Evolutionary conservation across 2,888 invertebrate species (phyloP).

Genomic region (Thera britannica): DNA sequence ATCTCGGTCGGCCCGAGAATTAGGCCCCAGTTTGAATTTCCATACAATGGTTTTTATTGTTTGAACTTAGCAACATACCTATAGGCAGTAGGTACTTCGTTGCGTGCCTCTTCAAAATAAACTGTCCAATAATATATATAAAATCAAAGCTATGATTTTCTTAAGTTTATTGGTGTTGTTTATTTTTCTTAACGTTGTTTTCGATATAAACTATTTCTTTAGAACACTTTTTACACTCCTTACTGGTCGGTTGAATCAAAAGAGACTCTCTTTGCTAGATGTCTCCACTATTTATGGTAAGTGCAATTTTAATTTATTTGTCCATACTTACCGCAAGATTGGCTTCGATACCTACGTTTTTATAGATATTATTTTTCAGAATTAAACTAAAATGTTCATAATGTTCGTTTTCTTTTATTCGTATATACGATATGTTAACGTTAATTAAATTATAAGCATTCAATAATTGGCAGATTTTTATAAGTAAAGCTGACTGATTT

Average conservation of each 20-base stretch:
- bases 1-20: too few species aligned
- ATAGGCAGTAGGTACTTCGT: not conserved
- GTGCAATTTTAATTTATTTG: constrained; percentile 46
- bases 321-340: not conserved
- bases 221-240: constrained; percentile 88
- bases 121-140: constrained; percentile 12
- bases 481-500: constrained; percentile 5
- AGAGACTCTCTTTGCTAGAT: constrained; percentile 87
- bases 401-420: too few species aligned
- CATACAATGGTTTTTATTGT: constrained; percentile 37
- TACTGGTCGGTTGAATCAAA: constrained; percentile 87
- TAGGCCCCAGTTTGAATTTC: constrained; percentile 18
- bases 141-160: constrained; percentile 47
- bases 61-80: not conserved
- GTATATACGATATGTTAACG: too few species aligned
- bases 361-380: too few species aligned
- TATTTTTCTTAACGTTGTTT: constrained; percentile 84
- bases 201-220: constrained; percentile 90
- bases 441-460: too few species aligned
- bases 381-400: too few species aligned
- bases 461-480: not conserved
- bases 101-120: constrained; percentile 5
- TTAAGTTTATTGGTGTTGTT: constrained; percentile 48
- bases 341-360: too few species aligned
- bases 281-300: constrained; percentile 89